Evolutionary conservation across 2,888 invertebrate species (phyloP).

Genomic region (Phyllotreta striolata): DNA sequence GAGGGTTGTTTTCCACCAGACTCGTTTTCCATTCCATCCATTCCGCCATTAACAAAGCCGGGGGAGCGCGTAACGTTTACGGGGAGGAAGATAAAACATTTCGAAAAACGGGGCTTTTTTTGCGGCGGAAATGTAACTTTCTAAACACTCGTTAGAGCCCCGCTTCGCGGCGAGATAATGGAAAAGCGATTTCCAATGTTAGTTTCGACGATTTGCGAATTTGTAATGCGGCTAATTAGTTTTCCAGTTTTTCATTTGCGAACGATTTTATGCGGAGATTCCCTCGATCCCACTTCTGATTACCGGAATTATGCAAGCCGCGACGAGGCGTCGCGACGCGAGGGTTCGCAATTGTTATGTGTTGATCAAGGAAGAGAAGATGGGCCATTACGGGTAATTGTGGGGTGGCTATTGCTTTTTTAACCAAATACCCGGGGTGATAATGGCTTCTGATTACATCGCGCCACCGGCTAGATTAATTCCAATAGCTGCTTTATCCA

Average conservation of each 20-base stretch:
- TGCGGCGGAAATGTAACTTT: too few species aligned
- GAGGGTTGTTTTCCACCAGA: conserved; percentile 49
- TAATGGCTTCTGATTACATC: conserved; percentile 59
- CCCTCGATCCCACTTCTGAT: conserved; percentile 28
- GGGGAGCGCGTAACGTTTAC: background rate
- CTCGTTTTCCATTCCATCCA: conserved; percentile 58
- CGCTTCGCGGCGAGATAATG: too few species aligned
- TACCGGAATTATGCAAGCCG: conserved; percentile 45
- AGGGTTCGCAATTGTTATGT: conserved; percentile 59
- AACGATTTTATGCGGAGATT: too few species aligned
- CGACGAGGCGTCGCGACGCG: conserved; percentile 32
- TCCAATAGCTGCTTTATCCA: conserved; percentile 46
- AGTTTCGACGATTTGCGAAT: too few species aligned
- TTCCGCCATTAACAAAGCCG: conserved; percentile 54
- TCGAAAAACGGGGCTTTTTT: background rate
- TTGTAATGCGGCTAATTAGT: too few species aligned
- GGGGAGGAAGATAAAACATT: background rate
- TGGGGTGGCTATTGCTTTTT: conserved; percentile 62
- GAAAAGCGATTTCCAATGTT: too few species aligned
- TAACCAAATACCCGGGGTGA: conserved; percentile 63
- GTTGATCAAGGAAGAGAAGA: conserved; percentile 61
- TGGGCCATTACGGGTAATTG: conserved; percentile 61
- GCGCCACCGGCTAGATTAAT: conserved; percentile 58
- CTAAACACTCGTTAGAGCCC: too few species aligned
- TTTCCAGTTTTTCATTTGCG: too few species aligned